Evolutionary conservation across 2,888 invertebrate species (phyloP).

Genomic region (Metalampra italica): DNA sequence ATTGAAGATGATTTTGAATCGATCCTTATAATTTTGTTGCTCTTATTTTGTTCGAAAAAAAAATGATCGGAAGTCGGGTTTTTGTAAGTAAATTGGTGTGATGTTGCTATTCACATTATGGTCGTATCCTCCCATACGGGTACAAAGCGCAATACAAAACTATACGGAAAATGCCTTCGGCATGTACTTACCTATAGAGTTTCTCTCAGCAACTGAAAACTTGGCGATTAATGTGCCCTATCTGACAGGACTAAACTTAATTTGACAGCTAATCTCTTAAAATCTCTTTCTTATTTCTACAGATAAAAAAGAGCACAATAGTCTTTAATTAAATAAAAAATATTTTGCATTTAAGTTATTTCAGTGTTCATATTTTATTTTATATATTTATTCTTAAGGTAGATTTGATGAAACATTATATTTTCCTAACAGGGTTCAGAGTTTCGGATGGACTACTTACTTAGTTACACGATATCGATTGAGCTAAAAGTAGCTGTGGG

Average conservation of each 20-base stretch:
- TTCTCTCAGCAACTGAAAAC: no score
- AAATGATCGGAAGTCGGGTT: conserved; percentile 13
- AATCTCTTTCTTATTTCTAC: neutral
- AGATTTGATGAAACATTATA: neutral
- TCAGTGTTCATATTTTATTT: no score
- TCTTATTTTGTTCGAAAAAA: conserved; percentile 11
- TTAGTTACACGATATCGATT: neutral
- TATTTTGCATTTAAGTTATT: no score
- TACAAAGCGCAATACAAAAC: no score
- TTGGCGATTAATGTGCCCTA: no score
- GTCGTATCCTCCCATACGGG: no score
- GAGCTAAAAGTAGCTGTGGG: neutral
- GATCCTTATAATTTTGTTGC: conserved; percentile 13
- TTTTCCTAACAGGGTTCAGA: neutral
- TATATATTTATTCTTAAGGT: no score
- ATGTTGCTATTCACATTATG: no score
- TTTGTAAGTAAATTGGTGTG: neutral
- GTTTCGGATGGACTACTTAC: no score
- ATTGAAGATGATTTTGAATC: conserved; percentile 17
- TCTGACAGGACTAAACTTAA: no score
- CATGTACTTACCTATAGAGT: no score
- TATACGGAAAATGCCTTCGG: no score
- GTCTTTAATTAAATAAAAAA: neutral
- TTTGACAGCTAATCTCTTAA: neutral
- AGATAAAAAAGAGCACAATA: neutral